Percentiles rank a stretch among this genome's conserved stretches.
These are phyloP conservation scores for Laothoe populi DNA, from an alignment of 2,888 invertebrate species.

Conservation along the genomic window DNA sequence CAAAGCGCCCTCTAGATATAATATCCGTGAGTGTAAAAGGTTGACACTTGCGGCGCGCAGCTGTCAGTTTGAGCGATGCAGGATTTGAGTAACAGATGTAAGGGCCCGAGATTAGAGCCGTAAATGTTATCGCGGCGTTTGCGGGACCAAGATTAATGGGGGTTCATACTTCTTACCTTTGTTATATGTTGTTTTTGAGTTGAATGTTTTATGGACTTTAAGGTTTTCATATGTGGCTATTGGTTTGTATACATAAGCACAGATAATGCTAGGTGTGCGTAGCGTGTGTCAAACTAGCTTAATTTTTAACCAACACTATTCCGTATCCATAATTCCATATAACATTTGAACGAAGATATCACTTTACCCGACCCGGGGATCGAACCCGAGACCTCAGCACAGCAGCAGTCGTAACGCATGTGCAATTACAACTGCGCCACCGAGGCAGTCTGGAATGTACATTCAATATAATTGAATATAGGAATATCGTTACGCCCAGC, in stretches of 20 bases:
- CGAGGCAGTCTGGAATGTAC: too few species aligned
- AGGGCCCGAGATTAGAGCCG: slow-evolving; percentile 64
- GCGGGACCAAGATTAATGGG: slow-evolving; percentile 69
- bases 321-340: too few species aligned
- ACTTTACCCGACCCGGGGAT: too few species aligned
- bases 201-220: slow-evolving; percentile 34
- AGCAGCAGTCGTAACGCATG: too few species aligned
- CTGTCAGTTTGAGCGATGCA: slow-evolving; percentile 69
- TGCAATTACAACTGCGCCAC: too few species aligned
- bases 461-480: too few species aligned
- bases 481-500: too few species aligned
- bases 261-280: not conserved
- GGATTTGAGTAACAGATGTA: slow-evolving; percentile 72
- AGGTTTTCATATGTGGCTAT: slow-evolving; percentile 38
- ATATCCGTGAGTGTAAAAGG: slow-evolving; percentile 21
- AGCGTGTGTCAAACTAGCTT: not conserved
- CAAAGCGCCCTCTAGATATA: not conserved
- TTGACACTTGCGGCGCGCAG: slow-evolving; percentile 50
- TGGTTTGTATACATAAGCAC: not conserved
- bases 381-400: too few species aligned
- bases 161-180: slow-evolving; percentile 40
- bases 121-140: slow-evolving; percentile 70
- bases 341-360: too few species aligned
- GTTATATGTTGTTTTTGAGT: slow-evolving; percentile 18
- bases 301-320: not conserved